Evolutionary conservation across 1,140 invertebrate species (phyloP).

Genomic region (Apis laboriosa): DNA sequence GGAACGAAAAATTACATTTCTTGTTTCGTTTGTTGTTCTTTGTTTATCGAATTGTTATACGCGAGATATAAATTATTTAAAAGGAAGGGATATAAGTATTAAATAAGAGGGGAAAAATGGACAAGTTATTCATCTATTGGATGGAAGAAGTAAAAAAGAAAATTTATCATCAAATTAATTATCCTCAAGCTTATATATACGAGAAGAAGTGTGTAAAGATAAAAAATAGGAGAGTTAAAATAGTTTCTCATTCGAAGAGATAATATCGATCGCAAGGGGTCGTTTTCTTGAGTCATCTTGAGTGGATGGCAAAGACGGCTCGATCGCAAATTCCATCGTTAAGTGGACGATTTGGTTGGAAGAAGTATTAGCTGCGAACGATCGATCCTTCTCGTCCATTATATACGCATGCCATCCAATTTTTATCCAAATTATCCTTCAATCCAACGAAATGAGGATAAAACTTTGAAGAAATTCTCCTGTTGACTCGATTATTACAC

Average conservation of each 20-base stretch:
- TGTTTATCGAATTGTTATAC: no score
- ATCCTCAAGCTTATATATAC: no score
- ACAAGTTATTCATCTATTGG: no score
- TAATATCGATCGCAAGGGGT: constrained; percentile 9
- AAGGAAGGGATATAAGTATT: no score
- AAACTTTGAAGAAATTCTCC: neutral
- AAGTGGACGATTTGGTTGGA: constrained; percentile 52
- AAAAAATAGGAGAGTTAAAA: no score
- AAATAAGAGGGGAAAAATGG: no score
- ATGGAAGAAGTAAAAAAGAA: no score
- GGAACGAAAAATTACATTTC: no score
- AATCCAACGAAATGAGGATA: neutral
- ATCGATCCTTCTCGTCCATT: constrained; percentile 30
- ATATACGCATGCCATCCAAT: constrained; percentile 23
- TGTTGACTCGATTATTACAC: neutral
- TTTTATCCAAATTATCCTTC: neutral
- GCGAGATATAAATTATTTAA: no score
- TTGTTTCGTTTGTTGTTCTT: no score
- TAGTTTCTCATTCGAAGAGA: neutral
- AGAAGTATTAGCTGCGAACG: constrained; percentile 50
- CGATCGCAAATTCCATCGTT: constrained; percentile 56
- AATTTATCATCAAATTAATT: no score
- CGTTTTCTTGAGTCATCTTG: constrained; percentile 4
- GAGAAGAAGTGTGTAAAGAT: no score
- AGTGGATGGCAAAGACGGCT: constrained; percentile 27